These are phyloP conservation scores for Trissolcus japonicus DNA, from an alignment of 2,888 invertebrate genomes.

Conservation along the genomic window DNA sequence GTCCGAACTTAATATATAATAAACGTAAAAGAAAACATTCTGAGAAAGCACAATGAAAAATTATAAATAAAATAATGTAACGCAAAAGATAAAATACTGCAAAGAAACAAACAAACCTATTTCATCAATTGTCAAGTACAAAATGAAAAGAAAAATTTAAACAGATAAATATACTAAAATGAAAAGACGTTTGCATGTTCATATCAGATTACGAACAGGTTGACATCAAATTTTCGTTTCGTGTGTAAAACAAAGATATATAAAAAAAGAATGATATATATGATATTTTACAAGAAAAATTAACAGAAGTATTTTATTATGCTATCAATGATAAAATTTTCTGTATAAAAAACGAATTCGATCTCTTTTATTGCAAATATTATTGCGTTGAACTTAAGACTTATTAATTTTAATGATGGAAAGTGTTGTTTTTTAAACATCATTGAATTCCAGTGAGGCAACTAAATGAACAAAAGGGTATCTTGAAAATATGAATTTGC, in stretches of 20 bases:
- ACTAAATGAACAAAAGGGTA: neutral
- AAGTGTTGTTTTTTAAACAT: slow-evolving; percentile 7
- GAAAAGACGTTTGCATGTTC: slow-evolving; percentile 35
- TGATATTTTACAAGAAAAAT: slow-evolving; percentile 35
- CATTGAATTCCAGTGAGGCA: neutral
- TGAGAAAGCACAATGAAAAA: slow-evolving; percentile 43
- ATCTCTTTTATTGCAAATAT: neutral
- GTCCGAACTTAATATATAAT: slow-evolving; percentile 29
- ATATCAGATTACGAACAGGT: slow-evolving; percentile 32
- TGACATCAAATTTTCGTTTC: slow-evolving; percentile 19
- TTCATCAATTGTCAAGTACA: slow-evolving; percentile 47
- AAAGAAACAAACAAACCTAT: slow-evolving; percentile 17
- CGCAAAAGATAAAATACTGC: slow-evolving; percentile 5
- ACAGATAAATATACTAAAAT: neutral
- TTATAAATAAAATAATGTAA: slow-evolving; percentile 17
- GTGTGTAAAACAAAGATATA: slow-evolving; percentile 23
- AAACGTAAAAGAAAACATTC: slow-evolving; percentile 24
- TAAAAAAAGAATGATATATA: slow-evolving; percentile 22
- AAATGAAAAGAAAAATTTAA: slow-evolving; percentile 9
- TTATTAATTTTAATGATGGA: slow-evolving; percentile 7
- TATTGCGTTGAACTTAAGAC: neutral
- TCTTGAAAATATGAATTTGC: neutral
- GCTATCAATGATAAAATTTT: slow-evolving; percentile 10
- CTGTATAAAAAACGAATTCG: neutral
- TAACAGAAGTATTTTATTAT: slow-evolving; percentile 36